Evolutionary conservation across 2,797 vertebrate species (phyloP), one percentile per base, ranked within the genome.

Genomic region (Notoglanidium macrostoma): DNA sequence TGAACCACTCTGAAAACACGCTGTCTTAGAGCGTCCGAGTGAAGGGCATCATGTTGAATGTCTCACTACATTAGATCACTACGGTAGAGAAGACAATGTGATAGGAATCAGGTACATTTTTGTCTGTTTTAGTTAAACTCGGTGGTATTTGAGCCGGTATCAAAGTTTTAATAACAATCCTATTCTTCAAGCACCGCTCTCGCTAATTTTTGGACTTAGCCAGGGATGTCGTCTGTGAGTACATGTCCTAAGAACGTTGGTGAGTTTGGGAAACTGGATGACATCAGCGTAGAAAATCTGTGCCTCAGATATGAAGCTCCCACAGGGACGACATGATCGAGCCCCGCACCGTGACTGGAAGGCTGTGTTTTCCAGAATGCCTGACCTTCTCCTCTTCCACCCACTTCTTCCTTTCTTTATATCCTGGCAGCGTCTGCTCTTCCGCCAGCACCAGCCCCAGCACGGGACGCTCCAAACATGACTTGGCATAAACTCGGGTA

Each of bases 341-440:
- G 49, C 17, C 35, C 77, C 87, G 57, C 67, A 9, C 46, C 35
- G 23, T 40, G 49, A 59, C 81, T 83, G 44, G 32, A 82, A 77
- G 63, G 35, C 57, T 81, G 54, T 54, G 85, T 86, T 87, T 79
- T 78, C 59, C 83, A 84, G 35, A 88, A 72, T 14, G 32, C 77
- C 81, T 40, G 84, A 35, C 81, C 79, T 87, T 84, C 86, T 91
- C 92, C 92, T 92, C 91, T 91, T 91, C 91, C 90, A 89, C 84
- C 83, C 67, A 83, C 83, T 19, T 87, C 8, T 49, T 80, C 73
- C 82, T 65, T 65, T 90, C 88, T 87, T 40, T 40, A 23, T 83
- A 86, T 67, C 61, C 85, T 78, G 84, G 67, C 80, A 84, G 46
- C 26, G 29, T 21, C 32, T 61, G 80, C 40, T 85, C 40, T 85